Evolutionary conservation across 2,888 invertebrate species (phyloP).

Genomic region (Drosophila bunnanda): DNA sequence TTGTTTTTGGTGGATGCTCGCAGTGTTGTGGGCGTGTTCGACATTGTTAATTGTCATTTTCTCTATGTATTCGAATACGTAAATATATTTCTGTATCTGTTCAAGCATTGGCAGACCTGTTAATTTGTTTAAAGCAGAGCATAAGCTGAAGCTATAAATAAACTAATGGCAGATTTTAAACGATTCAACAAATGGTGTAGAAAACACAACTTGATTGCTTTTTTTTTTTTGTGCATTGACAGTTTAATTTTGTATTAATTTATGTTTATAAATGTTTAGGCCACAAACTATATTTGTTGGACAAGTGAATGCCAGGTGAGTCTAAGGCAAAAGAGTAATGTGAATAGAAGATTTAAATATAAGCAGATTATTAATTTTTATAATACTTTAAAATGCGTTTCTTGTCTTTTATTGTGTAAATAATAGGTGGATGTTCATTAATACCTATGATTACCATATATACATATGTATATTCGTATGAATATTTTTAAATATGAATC

Average conservation of each 20-base stretch:
- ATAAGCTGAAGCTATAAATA: conserved; percentile 35
- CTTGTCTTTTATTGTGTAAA: background rate
- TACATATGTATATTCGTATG: no score
- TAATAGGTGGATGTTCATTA: background rate
- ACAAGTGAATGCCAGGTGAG: conserved; percentile 1
- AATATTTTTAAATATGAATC: no score
- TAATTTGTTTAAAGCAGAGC: conserved; percentile 35
- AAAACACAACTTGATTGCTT: background rate
- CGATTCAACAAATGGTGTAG: conserved; percentile 19
- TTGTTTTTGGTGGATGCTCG: conserved; percentile 4
- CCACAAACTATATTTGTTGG: background rate
- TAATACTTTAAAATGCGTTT: background rate
- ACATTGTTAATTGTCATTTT: conserved; percentile 62
- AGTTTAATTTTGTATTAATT: conserved; percentile 3
- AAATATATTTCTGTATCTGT: conserved; percentile 12
- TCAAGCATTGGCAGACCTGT: conserved; percentile 28
- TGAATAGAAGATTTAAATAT: background rate
- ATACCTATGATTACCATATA: no score
- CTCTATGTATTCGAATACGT: conserved; percentile 18
- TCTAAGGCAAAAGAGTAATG: background rate
- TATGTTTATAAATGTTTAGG: conserved; percentile 1
- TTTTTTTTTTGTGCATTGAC: conserved; percentile 12
- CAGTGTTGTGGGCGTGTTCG: conserved; percentile 56
- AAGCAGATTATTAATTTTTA: background rate
- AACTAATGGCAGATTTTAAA: conserved; percentile 18